A percentile compares a stretch with the other conserved stretches of the same genome.
phyloP scores from a whole-genome alignment of 2,888 invertebrate genomes.

The Corythucha ciliata region DNA sequence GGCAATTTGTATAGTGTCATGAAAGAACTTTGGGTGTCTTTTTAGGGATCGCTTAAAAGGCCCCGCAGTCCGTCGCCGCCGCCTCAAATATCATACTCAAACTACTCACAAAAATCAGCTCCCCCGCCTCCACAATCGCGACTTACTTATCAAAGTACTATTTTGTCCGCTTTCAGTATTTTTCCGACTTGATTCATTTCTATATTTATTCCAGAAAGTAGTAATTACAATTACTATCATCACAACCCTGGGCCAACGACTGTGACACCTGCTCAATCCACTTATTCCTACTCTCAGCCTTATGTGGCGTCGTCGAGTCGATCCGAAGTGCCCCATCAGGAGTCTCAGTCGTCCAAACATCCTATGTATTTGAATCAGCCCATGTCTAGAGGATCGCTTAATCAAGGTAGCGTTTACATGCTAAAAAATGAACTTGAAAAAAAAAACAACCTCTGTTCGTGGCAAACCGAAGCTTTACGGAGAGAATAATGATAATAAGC shows the following conservation, averaged over 20 bases:
- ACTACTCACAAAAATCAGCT: conserved; percentile 30
- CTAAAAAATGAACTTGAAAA: not conserved
- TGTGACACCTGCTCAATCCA: conserved; percentile 43
- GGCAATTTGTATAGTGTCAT: conserved; percentile 9
- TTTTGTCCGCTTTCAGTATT: not conserved
- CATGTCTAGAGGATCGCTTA: conserved; percentile 20
- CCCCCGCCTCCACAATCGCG: conserved; percentile 18
- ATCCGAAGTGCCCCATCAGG: conserved; percentile 20
- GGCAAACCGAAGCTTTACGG: not conserved
- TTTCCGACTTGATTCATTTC: not conserved
- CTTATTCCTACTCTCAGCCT: conserved; percentile 43
- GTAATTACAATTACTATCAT: conserved; percentile 23
- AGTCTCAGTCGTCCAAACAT: conserved; percentile 28
- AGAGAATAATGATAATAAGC: too few relatives aligned
- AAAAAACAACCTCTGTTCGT: not conserved
- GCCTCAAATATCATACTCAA: conserved; percentile 38
- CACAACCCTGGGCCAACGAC: conserved; percentile 20
- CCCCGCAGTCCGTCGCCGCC: conserved; percentile 56
- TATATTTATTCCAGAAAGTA: conserved; percentile 20
- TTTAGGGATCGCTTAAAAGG: conserved; percentile 51
- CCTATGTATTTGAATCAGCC: conserved; percentile 28
- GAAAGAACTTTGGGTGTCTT: too few relatives aligned
- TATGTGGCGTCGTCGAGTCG: conserved; percentile 44
- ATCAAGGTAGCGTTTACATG: conserved; percentile 16
- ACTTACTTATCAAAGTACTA: conserved; percentile 25